A percentile compares a stretch with the other conserved stretches of the same genome.
These are phyloP conservation scores for Epinephelus cyanopodus DNA, from an alignment of 2,113 vertebrate species.

Conservation along the genomic window DNA sequence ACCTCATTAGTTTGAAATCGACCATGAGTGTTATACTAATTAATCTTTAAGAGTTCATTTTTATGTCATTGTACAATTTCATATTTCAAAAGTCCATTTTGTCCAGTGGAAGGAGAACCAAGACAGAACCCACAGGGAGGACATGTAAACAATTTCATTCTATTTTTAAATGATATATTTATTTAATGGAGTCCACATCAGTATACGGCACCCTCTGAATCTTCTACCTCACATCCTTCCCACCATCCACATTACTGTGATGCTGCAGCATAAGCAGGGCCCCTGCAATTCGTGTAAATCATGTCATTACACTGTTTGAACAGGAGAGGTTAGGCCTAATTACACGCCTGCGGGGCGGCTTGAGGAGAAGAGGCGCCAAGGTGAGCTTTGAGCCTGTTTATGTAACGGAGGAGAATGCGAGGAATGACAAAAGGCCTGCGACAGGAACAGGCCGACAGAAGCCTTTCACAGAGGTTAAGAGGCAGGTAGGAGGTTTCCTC, in stretches of 20 bases:
- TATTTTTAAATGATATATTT: too few species aligned
- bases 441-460: constrained; percentile 4
- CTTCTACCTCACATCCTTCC: background rate
- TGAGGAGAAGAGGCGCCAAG: constrained; percentile 55
- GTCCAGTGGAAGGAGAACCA: too few species aligned
- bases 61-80: background rate
- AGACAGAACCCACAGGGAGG: too few species aligned
- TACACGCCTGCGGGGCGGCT: constrained; percentile 62
- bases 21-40: too few species aligned
- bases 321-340: constrained; percentile 72
- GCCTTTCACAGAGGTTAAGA: constrained; percentile 33
- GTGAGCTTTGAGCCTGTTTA: constrained; percentile 60
- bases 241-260: constrained; percentile 31
- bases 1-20: background rate
- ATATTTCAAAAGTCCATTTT: too few species aligned
- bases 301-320: constrained; percentile 72
- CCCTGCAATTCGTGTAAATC: constrained; percentile 60
- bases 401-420: constrained; percentile 69
- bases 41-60: background rate
- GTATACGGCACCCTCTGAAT: background rate
- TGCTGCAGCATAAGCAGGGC: background rate
- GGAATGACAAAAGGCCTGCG: constrained; percentile 70
- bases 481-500: constrained; percentile 9
- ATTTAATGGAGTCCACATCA: background rate
- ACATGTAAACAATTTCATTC: too few species aligned